These are phyloP conservation scores for Troglohyphantes excavatus DNA, from an alignment of 2,888 invertebrate species.

Conservation along the genomic window DNA sequence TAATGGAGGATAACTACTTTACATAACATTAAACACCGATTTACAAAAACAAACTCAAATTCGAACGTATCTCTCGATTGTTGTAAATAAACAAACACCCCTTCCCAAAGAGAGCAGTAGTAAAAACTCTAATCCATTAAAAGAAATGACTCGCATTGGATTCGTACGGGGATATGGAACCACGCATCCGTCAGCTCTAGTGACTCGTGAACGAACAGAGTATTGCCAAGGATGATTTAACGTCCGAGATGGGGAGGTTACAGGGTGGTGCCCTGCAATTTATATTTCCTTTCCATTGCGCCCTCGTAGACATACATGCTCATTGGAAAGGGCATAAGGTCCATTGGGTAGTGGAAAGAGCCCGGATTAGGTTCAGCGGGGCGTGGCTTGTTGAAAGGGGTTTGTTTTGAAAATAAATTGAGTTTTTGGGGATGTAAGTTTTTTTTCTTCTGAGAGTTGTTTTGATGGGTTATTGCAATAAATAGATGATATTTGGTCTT, in stretches of 20 bases:
- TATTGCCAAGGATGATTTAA: not conserved
- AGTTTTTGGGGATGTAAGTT: too few species aligned
- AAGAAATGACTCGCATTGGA: not conserved
- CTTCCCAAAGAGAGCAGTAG: too few species aligned
- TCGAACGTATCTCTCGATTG: too few species aligned
- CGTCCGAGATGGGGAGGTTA: not conserved
- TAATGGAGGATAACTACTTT: too few species aligned
- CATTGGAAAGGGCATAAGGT: too few species aligned
- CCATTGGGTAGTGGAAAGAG: not conserved
- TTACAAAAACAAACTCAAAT: too few species aligned
- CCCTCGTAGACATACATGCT: not conserved
- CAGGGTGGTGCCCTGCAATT: not conserved
- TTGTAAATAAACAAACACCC: too few species aligned
- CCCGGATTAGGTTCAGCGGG: not conserved
- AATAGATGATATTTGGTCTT: too few species aligned
- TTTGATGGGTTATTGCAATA: too few species aligned
- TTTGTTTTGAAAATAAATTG: too few species aligned
- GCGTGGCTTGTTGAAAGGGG: not conserved
- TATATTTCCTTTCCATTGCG: conserved; percentile 24
- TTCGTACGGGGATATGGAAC: not conserved
- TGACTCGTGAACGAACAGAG: not conserved
- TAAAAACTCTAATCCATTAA: not conserved
- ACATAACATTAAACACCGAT: too few species aligned
- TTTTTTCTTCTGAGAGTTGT: too few species aligned
- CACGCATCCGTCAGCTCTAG: not conserved